phyloP scores from a whole-genome alignment of 2,113 vertebrate genomes.

The Centropus unirufus region DNA sequence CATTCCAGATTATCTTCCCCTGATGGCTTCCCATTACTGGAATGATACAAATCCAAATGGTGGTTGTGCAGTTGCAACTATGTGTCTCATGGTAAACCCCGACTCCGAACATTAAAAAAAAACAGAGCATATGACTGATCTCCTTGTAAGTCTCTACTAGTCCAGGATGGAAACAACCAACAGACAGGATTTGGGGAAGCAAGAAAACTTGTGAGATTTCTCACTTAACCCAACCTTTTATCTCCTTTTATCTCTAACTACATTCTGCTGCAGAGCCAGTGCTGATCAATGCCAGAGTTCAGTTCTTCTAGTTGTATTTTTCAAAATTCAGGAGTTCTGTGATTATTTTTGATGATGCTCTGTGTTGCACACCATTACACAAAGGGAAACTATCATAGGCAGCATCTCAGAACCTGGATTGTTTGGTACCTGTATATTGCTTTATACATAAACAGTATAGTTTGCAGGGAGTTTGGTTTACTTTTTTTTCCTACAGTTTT shows the following conservation, averaged over 20 bases:
- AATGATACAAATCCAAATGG: background rate
- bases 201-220: background rate
- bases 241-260: background rate
- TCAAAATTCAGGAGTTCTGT: background rate
- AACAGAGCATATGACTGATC: background rate
- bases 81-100: background rate
- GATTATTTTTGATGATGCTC: background rate
- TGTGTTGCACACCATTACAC: background rate
- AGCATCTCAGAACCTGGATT: background rate
- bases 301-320: background rate
- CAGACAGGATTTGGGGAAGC: background rate
- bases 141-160: background rate
- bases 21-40: background rate
- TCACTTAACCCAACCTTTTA: background rate
- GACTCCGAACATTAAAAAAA: background rate
- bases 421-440: background rate
- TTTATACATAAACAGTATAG: slow-evolving; percentile 42
- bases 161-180: background rate
- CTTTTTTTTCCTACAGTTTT: slow-evolving; percentile 26
- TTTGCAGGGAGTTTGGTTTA: slow-evolving; percentile 33
- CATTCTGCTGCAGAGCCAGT: background rate
- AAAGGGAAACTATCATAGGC: background rate
- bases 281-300: background rate
- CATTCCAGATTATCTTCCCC: background rate
- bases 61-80: background rate